phyloP scores from a whole-genome alignment of 2,113 vertebrate genomes.

The Mastomys natalensis region DNA sequence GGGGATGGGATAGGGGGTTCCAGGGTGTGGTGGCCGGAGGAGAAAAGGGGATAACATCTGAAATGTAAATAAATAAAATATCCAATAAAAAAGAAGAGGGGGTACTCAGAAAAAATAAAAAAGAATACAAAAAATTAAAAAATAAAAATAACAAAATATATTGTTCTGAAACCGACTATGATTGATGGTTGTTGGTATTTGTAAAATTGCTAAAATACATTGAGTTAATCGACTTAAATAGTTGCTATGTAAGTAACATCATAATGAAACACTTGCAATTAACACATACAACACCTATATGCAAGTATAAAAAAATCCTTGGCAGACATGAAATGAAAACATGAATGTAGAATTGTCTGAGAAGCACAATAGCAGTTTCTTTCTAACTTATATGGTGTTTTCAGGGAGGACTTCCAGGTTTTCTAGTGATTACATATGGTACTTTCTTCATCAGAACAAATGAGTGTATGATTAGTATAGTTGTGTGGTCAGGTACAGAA shows the following conservation, averaged over 20 bases:
- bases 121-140: no score
- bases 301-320: not conserved
- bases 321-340: not conserved
- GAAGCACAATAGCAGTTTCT: not conserved
- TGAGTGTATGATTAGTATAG: no score
- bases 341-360: not conserved
- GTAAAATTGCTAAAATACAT: not conserved
- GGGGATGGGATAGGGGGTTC: no score
- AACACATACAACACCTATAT: not conserved
- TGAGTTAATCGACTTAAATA: not conserved
- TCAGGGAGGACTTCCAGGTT: not conserved
- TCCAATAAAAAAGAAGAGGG: no score
- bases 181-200: not conserved
- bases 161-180: not conserved
- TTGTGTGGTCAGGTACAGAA: not conserved
- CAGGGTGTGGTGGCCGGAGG: no score
- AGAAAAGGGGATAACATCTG: no score
- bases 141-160: no score
- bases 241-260: not conserved
- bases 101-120: no score
- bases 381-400: fast-evolving
- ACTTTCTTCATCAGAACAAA: not conserved
- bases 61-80: no score
- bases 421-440: not conserved
- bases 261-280: not conserved